Percentiles rank a stretch among this genome's conserved stretches.
Conservation (phyloP, 2,888 invertebrate genomes). For the Dasysyrphus tricinctus region DNA sequence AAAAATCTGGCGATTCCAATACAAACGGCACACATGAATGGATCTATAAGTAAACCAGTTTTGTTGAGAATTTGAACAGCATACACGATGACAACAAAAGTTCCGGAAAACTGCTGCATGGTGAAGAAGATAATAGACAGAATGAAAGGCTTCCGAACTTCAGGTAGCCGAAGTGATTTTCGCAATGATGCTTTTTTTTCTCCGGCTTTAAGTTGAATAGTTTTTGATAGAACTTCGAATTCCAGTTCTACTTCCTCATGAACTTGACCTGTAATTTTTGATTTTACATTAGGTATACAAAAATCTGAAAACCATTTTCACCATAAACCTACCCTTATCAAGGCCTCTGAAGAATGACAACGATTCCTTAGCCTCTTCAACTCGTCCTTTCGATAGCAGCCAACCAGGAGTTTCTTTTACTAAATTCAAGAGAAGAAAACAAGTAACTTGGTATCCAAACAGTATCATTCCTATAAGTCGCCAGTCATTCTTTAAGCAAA, state of each 20-base stretch:
- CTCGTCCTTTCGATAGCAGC: slow-evolving; percentile 86
- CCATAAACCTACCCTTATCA: slow-evolving; percentile 65
- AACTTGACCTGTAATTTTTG: slow-evolving; percentile 76
- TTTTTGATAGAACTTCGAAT: slow-evolving; percentile 79
- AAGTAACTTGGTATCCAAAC: slow-evolving; percentile 80
- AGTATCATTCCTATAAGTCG: slow-evolving; percentile 81
- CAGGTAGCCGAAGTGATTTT: slow-evolving; percentile 79
- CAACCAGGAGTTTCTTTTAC: slow-evolving; percentile 89
- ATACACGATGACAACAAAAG: slow-evolving; percentile 89
- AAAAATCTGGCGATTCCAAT: slow-evolving; percentile 87
- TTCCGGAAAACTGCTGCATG: slow-evolving; percentile 88
- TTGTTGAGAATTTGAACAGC: slow-evolving; percentile 87
- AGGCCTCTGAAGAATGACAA: slow-evolving; percentile 87
- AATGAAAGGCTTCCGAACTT: slow-evolving; percentile 82
- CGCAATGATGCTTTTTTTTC: slow-evolving; percentile 79
- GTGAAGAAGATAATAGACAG: slow-evolving; percentile 87
- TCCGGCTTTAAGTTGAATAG: slow-evolving; percentile 77
- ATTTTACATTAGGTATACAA: no score
- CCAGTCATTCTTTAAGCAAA: slow-evolving; percentile 79
- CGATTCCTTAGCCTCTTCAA: slow-evolving; percentile 85
- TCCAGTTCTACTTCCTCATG: slow-evolving; percentile 80
- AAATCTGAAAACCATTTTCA: neutral
- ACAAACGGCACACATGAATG: slow-evolving; percentile 87
- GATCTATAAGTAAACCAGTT: slow-evolving; percentile 86
- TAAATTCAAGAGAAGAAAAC: slow-evolving; percentile 84